Conservation (phyloP, 2,113 vertebrate species). For the Melanocharis versteri region DNA sequence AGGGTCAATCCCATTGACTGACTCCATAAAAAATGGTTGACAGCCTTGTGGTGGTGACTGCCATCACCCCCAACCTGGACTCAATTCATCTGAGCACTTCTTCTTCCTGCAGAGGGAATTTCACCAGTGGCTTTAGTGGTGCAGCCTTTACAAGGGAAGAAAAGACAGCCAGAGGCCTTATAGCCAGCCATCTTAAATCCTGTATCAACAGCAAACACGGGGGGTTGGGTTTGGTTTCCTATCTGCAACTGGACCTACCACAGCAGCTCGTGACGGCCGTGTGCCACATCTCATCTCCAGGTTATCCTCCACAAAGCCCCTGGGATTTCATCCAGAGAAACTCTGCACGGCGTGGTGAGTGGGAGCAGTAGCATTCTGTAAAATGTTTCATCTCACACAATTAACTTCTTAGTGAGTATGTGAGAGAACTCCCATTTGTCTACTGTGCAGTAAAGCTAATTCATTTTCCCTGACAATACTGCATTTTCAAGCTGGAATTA, state of each 20-base stretch:
- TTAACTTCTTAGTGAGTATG: background rate
- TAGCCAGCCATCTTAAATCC: background rate
- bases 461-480: background rate
- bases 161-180: background rate
- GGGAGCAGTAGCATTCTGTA: background rate
- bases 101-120: background rate
- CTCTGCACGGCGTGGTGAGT: background rate
- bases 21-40: background rate
- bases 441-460: background rate
- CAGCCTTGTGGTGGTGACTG: background rate
- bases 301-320: background rate
- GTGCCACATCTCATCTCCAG: background rate
- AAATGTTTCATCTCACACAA: background rate
- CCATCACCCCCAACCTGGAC: background rate
- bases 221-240: background rate
- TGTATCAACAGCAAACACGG: background rate
- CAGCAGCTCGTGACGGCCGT: background rate
- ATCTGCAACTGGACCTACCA: background rate
- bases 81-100: background rate
- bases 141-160: background rate
- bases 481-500: background rate
- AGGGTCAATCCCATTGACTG: background rate
- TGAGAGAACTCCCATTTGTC: background rate
- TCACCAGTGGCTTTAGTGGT: background rate
- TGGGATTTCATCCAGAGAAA: background rate